Conservation (phyloP, 2,797 vertebrate genomes). For the Rhyacichthys aspro region DNA sequence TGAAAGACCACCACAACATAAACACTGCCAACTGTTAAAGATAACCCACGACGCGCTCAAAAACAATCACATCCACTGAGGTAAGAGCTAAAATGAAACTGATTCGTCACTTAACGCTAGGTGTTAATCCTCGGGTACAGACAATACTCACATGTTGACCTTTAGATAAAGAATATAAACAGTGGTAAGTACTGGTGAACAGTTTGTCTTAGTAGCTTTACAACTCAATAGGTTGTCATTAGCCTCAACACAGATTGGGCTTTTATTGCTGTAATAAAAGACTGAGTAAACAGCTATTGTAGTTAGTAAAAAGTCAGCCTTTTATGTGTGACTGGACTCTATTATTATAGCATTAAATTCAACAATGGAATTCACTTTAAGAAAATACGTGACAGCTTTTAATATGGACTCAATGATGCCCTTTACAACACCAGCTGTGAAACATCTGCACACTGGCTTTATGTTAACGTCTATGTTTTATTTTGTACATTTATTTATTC, state of each 20-base stretch:
- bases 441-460: too few relatives aligned
- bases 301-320: not conserved
- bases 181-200: not conserved
- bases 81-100: constrained; percentile 49
- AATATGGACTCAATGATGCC: too few relatives aligned
- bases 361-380: too few relatives aligned
- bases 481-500: too few relatives aligned
- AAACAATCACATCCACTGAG: constrained; percentile 54
- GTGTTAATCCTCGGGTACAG: constrained; percentile 7
- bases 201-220: not conserved
- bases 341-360: too few relatives aligned
- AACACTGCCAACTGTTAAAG: constrained; percentile 42
- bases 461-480: too few relatives aligned
- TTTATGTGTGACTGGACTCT: too few relatives aligned
- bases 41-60: constrained; percentile 18
- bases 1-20: constrained; percentile 48
- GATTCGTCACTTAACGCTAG: constrained; percentile 6
- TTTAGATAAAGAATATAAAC: too few relatives aligned
- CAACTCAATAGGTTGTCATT: not conserved
- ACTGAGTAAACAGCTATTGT: not conserved
- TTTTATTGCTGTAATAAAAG: too few relatives aligned
- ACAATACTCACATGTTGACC: constrained; percentile 17
- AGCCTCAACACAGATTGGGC: too few relatives aligned
- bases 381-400: too few relatives aligned
- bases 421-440: too few relatives aligned